Evolutionary conservation across 2,113 vertebrate species (phyloP).

Genomic region (Mus spicilegus): DNA sequence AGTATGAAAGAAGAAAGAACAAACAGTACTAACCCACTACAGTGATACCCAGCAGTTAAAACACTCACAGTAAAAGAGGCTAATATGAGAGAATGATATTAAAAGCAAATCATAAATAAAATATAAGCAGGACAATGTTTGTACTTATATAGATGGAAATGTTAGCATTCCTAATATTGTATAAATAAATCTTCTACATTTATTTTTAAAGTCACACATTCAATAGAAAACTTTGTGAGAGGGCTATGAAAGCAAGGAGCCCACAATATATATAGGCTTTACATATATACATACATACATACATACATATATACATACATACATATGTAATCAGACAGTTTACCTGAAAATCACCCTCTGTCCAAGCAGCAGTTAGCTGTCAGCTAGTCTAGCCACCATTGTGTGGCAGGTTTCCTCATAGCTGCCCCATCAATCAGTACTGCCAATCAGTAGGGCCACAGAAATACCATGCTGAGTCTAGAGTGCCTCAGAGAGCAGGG

Average conservation of each 20-base stretch:
- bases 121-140: neutral
- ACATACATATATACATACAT: too few species aligned
- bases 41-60: neutral
- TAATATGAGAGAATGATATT: neutral
- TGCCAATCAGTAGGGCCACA: fast-evolving
- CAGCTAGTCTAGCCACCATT: neutral
- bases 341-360: neutral
- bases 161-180: neutral
- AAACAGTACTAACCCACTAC: neutral
- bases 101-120: neutral
- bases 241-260: neutral
- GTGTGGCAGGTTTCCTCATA: neutral
- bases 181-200: neutral
- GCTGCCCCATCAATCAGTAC: too few species aligned
- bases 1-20: neutral
- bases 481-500: neutral
- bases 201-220: neutral
- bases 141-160: neutral
- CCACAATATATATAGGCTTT: neutral
- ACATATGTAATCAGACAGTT: too few species aligned
- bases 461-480: neutral
- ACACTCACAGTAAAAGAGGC: neutral
- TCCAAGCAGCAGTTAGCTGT: neutral
- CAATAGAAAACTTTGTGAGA: neutral
- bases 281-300: fast-evolving